Conservation (phyloP, 2,113 vertebrate species). For the Siniperca knerii region DNA sequence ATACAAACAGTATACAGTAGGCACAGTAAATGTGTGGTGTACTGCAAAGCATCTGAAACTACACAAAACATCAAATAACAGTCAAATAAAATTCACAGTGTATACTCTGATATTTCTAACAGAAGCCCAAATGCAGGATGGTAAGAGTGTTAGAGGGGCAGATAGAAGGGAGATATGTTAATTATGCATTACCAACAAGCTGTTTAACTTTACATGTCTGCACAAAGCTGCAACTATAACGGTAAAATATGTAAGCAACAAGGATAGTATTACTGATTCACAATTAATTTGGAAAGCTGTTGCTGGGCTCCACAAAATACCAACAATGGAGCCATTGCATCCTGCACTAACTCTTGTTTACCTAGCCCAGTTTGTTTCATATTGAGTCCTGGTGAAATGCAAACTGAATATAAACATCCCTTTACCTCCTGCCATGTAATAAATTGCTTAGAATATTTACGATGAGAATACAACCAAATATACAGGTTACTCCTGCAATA, state of each 20-base stretch:
- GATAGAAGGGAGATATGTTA: constrained; percentile 3
- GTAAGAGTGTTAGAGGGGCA: neutral
- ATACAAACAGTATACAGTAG: neutral
- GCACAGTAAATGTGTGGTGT: neutral
- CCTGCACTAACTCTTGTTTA: constrained; percentile 4
- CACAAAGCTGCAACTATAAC: constrained; percentile 6
- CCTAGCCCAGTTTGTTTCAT: neutral
- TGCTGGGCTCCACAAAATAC: constrained; percentile 4
- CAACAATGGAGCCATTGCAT: constrained; percentile 9
- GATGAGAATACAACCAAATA: neutral
- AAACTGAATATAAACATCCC: neutral
- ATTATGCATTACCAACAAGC: constrained; percentile 33
- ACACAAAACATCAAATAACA: neutral
- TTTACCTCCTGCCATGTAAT: neutral
- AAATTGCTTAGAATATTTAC: neutral
- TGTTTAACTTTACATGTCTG: constrained; percentile 11
- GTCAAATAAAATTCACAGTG: neutral
- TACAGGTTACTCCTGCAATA: neutral
- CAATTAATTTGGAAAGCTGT: constrained; percentile 8
- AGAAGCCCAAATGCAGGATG: neutral
- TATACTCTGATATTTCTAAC: neutral
- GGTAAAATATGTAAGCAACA: constrained; percentile 8
- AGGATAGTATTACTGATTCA: constrained; percentile 4
- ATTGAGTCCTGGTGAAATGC: constrained; percentile 8
- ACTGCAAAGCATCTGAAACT: neutral